A percentile compares a stretch with the other conserved stretches of the same genome.
Conservation (phyloP, 2,797 vertebrate genomes). For the Siniperca obscura region DNA sequence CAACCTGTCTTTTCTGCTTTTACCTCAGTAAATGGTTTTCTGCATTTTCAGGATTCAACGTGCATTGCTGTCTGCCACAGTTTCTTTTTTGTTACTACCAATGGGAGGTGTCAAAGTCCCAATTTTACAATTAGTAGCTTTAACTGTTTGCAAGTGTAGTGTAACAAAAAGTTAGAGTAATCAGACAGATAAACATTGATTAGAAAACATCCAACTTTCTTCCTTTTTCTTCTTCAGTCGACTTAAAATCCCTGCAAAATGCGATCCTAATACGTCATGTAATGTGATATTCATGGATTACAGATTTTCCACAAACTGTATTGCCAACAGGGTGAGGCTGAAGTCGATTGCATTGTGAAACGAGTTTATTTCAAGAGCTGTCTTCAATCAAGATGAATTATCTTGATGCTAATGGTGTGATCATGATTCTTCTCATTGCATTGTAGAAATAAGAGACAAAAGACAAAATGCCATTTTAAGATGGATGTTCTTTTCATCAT, state of each 20-base stretch:
- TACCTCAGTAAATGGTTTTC: neutral
- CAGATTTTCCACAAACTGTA: neutral
- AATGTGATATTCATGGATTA: neutral
- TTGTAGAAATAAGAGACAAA: conserved; percentile 17
- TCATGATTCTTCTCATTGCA: neutral
- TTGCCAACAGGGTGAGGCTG: neutral
- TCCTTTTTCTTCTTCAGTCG: neutral
- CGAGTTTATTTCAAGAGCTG: neutral
- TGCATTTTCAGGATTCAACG: neutral
- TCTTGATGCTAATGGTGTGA: neutral
- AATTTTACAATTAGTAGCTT: neutral
- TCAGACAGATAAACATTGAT: neutral
- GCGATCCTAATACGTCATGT: neutral
- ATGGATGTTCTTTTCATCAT: neutral
- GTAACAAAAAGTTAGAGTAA: neutral
- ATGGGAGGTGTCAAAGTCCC: neutral
- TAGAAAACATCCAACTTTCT: neutral
- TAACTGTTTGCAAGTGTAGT: neutral
- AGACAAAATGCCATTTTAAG: neutral
- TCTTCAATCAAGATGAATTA: conserved; percentile 1
- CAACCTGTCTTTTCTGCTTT: neutral
- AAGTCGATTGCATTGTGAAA: neutral
- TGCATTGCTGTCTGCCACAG: too few species aligned
- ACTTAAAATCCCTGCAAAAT: neutral
- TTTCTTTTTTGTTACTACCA: too few species aligned